phyloP scores from a whole-genome alignment of 1,140 invertebrate species.

The Philopotamus ludificatus region DNA sequence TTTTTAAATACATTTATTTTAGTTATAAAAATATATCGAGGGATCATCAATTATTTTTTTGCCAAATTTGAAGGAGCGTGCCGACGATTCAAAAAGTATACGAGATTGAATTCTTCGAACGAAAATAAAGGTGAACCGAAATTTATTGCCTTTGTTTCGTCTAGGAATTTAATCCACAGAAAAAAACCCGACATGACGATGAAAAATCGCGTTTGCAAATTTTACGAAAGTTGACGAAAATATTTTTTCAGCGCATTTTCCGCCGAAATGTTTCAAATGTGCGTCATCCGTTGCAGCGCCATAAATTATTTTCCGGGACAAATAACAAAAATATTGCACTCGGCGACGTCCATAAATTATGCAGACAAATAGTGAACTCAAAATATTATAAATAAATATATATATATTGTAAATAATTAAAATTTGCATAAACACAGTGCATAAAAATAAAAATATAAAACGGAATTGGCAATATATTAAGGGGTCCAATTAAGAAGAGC shows the following conservation, averaged over 20 bases:
- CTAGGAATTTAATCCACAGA: conserved; percentile 34
- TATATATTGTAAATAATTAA: no score
- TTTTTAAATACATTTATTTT: no score
- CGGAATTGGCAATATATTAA: neutral
- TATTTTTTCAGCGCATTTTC: neutral
- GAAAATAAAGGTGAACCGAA: neutral
- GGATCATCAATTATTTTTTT: no score
- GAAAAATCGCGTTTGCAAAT: neutral
- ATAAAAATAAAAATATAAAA: no score
- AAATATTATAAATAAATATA: neutral
- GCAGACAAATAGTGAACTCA: neutral
- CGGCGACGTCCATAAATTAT: neutral
- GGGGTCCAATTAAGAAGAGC: neutral
- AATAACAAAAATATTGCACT: neutral
- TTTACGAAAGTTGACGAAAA: no score
- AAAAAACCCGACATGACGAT: conserved; percentile 1
- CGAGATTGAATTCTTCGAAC: neutral
- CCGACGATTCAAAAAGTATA: neutral
- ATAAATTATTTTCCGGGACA: neutral
- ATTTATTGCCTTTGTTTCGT: conserved; percentile 33
- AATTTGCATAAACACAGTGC: no score
- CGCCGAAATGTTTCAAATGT: no score
- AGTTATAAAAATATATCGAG: no score
- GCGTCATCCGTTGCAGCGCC: no score
- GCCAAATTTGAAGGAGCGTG: no score